Conservation (phyloP, 2,797 vertebrate species). For the Valencia hispanica region DNA sequence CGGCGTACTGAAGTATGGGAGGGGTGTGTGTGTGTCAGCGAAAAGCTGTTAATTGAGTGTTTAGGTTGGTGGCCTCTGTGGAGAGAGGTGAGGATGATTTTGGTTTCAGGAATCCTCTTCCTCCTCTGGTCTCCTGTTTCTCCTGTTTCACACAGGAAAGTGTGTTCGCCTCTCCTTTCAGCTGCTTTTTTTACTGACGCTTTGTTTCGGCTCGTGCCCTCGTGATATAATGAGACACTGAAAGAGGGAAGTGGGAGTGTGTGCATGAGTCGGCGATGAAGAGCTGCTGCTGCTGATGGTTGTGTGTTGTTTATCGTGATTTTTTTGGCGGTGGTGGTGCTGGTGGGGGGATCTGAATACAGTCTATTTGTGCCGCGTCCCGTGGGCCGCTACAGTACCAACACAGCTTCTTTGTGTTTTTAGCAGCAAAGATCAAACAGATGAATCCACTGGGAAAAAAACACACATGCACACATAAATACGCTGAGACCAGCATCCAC, state of each 20-base stretch:
- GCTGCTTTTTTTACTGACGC: constrained; percentile 47
- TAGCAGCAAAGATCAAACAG: constrained; percentile 67
- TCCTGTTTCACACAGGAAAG: constrained; percentile 50
- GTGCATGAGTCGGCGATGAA: constrained; percentile 48
- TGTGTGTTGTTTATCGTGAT: constrained; percentile 28
- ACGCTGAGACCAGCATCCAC: constrained; percentile 20
- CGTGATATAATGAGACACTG: constrained; percentile 67
- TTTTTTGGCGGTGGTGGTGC: not conserved
- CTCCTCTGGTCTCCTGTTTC: constrained; percentile 51
- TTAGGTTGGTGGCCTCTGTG: not conserved
- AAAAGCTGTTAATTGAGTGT: constrained; percentile 26
- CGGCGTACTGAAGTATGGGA: constrained; percentile 33
- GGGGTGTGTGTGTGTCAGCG: constrained; percentile 43
- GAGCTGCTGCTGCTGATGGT: constrained; percentile 34
- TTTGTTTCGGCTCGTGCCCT: constrained; percentile 70
- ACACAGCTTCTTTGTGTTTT: constrained; percentile 65
- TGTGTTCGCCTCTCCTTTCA: constrained; percentile 43
- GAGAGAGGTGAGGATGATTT: constrained; percentile 25
- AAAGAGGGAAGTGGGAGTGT: constrained; percentile 50
- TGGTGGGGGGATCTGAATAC: constrained; percentile 61
- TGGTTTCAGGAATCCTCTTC: constrained; percentile 16
- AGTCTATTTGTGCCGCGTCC: constrained; percentile 74
- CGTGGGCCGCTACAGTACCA: constrained; percentile 66
- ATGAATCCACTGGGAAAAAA: constrained; percentile 39
- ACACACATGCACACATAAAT: constrained; percentile 10